A percentile compares a stretch with the other conserved stretches of the same genome.
Conservation (phyloP, 2,888 invertebrate genomes). For the Habrosyne pyritoides region DNA sequence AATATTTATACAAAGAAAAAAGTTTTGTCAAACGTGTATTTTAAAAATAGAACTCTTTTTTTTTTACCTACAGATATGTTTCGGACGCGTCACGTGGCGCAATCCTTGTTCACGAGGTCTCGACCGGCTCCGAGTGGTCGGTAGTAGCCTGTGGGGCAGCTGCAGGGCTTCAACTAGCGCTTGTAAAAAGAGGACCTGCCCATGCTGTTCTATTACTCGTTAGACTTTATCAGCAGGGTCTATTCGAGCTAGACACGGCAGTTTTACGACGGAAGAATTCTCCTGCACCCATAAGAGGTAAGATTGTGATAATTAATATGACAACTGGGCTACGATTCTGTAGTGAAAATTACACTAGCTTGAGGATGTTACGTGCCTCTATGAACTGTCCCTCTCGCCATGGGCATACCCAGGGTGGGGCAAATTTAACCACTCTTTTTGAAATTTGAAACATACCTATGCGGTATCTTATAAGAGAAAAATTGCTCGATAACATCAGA, state of each 20-base stretch:
- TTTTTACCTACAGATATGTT: constrained; percentile 70
- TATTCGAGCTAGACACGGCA: constrained; percentile 86
- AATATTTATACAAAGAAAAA: no score
- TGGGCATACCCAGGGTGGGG: no score
- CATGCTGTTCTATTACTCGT: constrained; percentile 85
- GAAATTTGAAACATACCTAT: no score
- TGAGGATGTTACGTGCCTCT: no score
- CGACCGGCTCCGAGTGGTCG: constrained; percentile 84
- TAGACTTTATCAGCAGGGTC: constrained; percentile 84
- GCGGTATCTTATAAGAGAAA: no score
- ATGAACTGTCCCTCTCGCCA: no score
- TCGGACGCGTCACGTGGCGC: constrained; percentile 88
- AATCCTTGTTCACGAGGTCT: constrained; percentile 87
- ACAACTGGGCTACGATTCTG: no score
- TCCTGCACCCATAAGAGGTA: constrained; percentile 70
- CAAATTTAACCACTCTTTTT: no score
- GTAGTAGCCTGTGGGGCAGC: constrained; percentile 83
- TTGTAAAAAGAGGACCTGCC: constrained; percentile 83
- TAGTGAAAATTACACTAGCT: no score
- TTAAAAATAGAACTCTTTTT: background rate
- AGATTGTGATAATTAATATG: no score
- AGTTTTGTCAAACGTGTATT: background rate
- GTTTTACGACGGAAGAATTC: constrained; percentile 84
- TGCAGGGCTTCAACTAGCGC: constrained; percentile 86
- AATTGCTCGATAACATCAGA: no score